These are phyloP conservation scores for Ormyrus pomaceus DNA, from an alignment of 2,888 invertebrate species.

Conservation along the genomic window DNA sequence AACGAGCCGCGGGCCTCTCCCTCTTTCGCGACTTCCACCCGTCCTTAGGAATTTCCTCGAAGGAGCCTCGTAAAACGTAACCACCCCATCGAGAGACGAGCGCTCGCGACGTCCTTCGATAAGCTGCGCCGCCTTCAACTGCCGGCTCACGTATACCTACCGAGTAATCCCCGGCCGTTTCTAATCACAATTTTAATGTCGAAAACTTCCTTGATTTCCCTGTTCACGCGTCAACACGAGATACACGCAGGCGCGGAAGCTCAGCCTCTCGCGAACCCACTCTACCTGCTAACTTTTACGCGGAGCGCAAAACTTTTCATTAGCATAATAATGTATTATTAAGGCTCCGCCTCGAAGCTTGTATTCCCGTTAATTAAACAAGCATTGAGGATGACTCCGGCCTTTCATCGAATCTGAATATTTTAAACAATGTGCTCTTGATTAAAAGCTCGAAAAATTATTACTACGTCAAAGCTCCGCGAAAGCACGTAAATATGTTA, in stretches of 20 bases:
- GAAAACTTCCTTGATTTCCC: conserved; percentile 53
- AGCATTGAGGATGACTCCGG: conserved; percentile 1
- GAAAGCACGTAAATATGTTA: too few relatives aligned
- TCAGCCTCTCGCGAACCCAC: not conserved
- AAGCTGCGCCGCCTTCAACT: conserved; percentile 54
- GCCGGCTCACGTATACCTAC: conserved; percentile 17
- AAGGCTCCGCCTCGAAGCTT: not conserved
- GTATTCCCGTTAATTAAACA: conserved; percentile 25
- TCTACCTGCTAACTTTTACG: conserved; percentile 29
- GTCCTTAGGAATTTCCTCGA: conserved; percentile 64
- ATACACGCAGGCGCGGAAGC: conserved; percentile 25
- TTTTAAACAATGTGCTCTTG: too few relatives aligned
- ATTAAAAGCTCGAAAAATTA: not conserved
- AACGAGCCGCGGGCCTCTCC: conserved; percentile 63
- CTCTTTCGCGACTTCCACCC: conserved; percentile 37
- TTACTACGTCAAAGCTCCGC: not conserved
- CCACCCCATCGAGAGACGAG: conserved; percentile 67
- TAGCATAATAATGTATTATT: conserved; percentile 43
- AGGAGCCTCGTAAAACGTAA: conserved; percentile 70
- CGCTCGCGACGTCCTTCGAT: conserved; percentile 66
- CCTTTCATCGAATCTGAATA: too few relatives aligned
- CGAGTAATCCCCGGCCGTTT: conserved; percentile 46
- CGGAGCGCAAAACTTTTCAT: conserved; percentile 30
- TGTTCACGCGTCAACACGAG: conserved; percentile 49
- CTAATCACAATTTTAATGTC: conserved; percentile 57